These are phyloP conservation scores for Parazoanthus darwini DNA, from an alignment of 92 coral and sea anemone genomes.

Conservation along the genomic window DNA sequence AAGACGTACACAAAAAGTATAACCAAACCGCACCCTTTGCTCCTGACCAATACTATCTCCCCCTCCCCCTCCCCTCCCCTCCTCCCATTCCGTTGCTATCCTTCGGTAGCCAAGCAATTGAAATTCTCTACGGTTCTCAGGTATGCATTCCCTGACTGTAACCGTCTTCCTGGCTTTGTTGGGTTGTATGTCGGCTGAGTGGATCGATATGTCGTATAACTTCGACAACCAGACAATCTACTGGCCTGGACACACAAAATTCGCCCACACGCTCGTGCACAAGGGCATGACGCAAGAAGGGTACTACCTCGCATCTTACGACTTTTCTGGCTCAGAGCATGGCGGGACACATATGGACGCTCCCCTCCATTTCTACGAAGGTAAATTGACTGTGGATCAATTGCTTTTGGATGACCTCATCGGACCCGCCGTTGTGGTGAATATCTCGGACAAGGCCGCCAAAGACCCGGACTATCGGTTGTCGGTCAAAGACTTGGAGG, in stretches of 20 bases:
- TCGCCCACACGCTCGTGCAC: constrained; percentile 6
- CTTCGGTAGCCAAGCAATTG: too few relatives aligned
- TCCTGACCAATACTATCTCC: too few relatives aligned
- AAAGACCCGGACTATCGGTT: constrained; percentile 21
- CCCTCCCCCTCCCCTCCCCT: too few relatives aligned
- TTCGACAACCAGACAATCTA: background rate
- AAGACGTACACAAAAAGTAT: too few relatives aligned
- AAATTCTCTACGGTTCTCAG: background rate
- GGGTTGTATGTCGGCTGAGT: background rate
- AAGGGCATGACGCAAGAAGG: background rate
- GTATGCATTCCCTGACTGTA: background rate
- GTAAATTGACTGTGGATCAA: constrained; percentile 5
- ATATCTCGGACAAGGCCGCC: constrained; percentile 40
- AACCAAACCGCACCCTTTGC: too few relatives aligned
- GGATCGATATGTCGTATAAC: constrained; percentile 25
- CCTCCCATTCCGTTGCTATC: too few relatives aligned
- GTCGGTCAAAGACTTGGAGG: too few relatives aligned
- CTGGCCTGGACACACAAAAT: constrained; percentile 17
- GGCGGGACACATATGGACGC: constrained; percentile 14
- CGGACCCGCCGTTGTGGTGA: constrained; percentile 12
- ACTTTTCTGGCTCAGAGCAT: background rate
- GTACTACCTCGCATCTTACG: background rate
- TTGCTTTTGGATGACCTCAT: too few relatives aligned
- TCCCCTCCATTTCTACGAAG: constrained; percentile 30
- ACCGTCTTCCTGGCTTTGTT: background rate